These are phyloP conservation scores for Caracal caracal DNA, from an alignment of 2,113 vertebrate genomes.

Conservation along the genomic window DNA sequence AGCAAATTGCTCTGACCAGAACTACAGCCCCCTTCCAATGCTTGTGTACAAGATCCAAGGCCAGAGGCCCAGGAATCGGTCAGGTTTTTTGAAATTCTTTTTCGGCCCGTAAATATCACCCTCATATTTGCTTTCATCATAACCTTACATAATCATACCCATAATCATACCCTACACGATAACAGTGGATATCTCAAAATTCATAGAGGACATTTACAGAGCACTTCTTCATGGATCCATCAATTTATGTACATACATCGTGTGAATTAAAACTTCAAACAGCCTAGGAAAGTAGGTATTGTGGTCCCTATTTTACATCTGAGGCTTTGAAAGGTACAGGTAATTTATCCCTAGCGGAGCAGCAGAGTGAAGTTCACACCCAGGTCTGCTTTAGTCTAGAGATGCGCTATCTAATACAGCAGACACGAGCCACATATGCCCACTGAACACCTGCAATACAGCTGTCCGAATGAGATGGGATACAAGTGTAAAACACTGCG, in stretches of 20 bases:
- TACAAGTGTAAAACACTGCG: neutral
- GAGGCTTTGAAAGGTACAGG: neutral
- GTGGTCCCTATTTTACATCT: neutral
- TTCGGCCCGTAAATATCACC: neutral
- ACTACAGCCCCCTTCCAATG: neutral
- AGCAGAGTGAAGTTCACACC: neutral
- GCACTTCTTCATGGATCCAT: neutral
- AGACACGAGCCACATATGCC: neutral
- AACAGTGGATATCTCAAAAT: neutral
- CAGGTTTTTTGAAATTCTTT: neutral
- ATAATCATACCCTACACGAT: neutral
- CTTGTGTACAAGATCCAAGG: neutral
- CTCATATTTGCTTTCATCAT: neutral
- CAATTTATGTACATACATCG: neutral
- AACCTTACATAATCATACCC: neutral
- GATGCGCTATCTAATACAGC: fast-evolving
- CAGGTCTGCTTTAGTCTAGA: neutral
- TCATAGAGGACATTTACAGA: neutral
- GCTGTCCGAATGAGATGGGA: neutral
- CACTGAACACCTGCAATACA: neutral
- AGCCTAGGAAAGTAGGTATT: neutral
- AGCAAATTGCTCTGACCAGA: neutral
- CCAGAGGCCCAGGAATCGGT: neutral
- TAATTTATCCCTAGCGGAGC: neutral
- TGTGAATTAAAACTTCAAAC: neutral